These are phyloP conservation scores for Clarias batrachus DNA, from an alignment of 2,113 vertebrate species.

Conservation along the genomic window DNA sequence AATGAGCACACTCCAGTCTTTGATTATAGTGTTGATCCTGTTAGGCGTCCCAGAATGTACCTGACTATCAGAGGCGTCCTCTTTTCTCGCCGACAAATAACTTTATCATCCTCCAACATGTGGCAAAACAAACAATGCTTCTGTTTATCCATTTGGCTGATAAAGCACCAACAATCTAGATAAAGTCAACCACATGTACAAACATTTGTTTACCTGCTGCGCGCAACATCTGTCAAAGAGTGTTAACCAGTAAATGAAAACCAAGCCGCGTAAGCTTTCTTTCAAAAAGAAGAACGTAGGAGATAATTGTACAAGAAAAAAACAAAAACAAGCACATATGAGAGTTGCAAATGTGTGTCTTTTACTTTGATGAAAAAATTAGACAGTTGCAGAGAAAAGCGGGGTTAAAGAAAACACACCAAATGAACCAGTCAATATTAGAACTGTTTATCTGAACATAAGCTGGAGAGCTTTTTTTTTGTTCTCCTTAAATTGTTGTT, in stretches of 20 bases:
- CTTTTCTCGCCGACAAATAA: not conserved
- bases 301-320: not conserved
- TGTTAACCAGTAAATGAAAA: constrained; percentile 29
- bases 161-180: constrained; percentile 27
- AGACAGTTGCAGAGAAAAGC: not conserved
- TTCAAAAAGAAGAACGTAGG: not conserved
- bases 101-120: constrained; percentile 23
- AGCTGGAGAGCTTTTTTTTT: not conserved
- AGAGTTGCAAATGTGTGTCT: constrained; percentile 13
- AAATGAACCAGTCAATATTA: not conserved
- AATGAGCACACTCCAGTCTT: not conserved
- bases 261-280: constrained; percentile 22
- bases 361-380: constrained; percentile 22
- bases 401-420: too few species aligned
- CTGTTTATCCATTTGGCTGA: constrained; percentile 21
- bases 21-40: not conserved
- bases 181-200: constrained; percentile 27
- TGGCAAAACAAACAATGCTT: constrained; percentile 15
- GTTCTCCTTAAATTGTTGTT: not conserved
- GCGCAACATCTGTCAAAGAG: constrained; percentile 33
- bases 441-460: constrained; percentile 3
- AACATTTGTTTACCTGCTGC: constrained; percentile 32
- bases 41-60: not conserved
- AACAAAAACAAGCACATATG: constrained; percentile 11
- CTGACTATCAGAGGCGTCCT: not conserved